Percentiles rank a stretch among this genome's conserved stretches.
Conservation (phyloP, 1,140 invertebrate genomes). For the Pseudomyrmex sp. region DNA sequence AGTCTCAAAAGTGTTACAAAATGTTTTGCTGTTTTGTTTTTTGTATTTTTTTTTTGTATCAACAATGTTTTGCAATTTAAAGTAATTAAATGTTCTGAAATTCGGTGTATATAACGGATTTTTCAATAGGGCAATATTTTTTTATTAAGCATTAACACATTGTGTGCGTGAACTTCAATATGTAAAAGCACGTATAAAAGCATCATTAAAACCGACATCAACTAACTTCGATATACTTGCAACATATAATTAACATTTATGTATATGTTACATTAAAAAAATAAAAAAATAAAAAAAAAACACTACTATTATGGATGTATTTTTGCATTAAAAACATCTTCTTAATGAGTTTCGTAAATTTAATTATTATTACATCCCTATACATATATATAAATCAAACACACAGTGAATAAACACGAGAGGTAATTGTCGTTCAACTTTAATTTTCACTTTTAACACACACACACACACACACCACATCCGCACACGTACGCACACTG, state of each 20-base stretch:
- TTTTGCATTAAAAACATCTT: background rate
- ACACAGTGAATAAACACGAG: too few relatives aligned
- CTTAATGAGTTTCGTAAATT: background rate
- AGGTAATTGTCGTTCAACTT: too few relatives aligned
- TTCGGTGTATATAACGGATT: background rate
- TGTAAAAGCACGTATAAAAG: constrained; percentile 13
- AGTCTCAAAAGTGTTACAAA: too few relatives aligned
- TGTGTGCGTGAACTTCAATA: constrained; percentile 4
- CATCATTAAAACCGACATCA: constrained; percentile 12
- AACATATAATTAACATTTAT: constrained; percentile 25
- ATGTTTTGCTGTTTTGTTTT: too few relatives aligned
- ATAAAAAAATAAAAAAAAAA: background rate
- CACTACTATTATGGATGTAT: background rate
- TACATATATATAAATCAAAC: too few relatives aligned
- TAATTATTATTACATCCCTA: background rate
- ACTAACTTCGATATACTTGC: constrained; percentile 4
- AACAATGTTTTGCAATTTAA: too few relatives aligned
- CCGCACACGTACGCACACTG: too few relatives aligned
- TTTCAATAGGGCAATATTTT: background rate
- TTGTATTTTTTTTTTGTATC: too few relatives aligned
- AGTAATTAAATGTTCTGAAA: background rate
- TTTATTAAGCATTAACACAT: background rate
- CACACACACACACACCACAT: too few relatives aligned
- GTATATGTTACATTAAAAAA: background rate
- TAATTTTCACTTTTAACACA: too few relatives aligned